Evolutionary conservation across 2,888 invertebrate genomes (phyloP).

Genomic region (Trissolcus brochymenae): DNA sequence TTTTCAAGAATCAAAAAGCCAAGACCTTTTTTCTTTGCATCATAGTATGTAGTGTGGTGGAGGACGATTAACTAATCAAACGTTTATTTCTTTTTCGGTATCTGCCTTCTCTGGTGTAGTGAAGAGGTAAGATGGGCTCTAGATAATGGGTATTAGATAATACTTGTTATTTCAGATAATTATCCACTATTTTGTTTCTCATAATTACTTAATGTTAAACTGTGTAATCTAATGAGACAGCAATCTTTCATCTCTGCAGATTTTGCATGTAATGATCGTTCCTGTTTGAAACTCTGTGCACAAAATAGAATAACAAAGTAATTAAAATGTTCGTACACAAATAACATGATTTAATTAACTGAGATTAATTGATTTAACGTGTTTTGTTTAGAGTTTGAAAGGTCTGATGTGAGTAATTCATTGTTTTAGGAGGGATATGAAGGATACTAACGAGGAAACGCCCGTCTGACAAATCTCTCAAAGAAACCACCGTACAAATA

Average conservation of each 20-base stretch:
- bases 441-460: conserved; percentile 77
- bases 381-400: no score
- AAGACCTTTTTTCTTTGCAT: not conserved
- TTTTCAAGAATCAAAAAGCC: not conserved
- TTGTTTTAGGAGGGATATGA: conserved; percentile 75
- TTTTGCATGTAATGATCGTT: not conserved
- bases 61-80: conserved; percentile 65
- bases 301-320: no score
- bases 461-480: conserved; percentile 73
- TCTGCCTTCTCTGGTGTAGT: conserved; percentile 69
- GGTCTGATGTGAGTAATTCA: not conserved
- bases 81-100: conserved; percentile 64
- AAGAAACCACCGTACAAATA: conserved; percentile 73
- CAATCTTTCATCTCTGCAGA: not conserved
- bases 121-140: conserved; percentile 69
- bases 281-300: not conserved
- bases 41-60: conserved; percentile 61
- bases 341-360: no score
- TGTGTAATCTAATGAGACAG: not conserved
- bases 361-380: no score
- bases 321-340: no score
- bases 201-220: not conserved
- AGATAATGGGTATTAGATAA: conserved; percentile 8
- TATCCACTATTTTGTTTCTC: no score
- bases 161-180: not conserved